Percentiles rank a stretch among this genome's conserved stretches.
Conservation (phyloP, 2,888 invertebrate genomes). For the Mylabris sibirica region DNA sequence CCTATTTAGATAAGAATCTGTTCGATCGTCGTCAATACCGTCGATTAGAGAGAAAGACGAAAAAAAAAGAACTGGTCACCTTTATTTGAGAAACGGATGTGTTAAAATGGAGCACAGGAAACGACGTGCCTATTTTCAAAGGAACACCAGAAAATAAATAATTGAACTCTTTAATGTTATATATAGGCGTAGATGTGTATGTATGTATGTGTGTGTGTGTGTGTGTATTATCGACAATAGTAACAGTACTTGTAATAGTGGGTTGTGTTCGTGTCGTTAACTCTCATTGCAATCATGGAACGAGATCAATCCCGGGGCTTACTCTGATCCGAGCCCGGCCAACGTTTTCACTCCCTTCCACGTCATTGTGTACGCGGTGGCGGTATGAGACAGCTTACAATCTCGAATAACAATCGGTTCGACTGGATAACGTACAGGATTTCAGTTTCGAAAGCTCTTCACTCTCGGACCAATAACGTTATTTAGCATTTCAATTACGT, state of each 20-base stretch:
- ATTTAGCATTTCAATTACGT: slow-evolving; percentile 35
- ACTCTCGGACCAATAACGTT: slow-evolving; percentile 24
- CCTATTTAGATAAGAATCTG: neutral
- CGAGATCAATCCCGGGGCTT: slow-evolving; percentile 42
- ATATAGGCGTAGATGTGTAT: neutral
- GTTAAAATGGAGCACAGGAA: neutral
- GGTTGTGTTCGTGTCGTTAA: slow-evolving; percentile 38
- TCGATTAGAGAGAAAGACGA: too few species aligned
- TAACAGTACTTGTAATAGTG: slow-evolving; percentile 1
- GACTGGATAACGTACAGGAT: slow-evolving; percentile 34
- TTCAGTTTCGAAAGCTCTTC: slow-evolving; percentile 31
- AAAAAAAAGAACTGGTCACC: neutral
- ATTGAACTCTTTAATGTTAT: neutral
- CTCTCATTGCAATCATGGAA: slow-evolving; percentile 41
- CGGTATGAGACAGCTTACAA: slow-evolving; percentile 32
- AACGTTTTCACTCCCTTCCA: slow-evolving; percentile 37
- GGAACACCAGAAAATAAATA: neutral
- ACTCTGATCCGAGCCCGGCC: slow-evolving; percentile 36
- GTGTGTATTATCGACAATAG: slow-evolving; percentile 7
- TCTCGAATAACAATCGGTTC: slow-evolving; percentile 36
- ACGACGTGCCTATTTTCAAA: neutral
- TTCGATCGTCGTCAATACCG: neutral
- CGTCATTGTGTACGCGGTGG: slow-evolving; percentile 37
- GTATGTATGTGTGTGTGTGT: neutral
- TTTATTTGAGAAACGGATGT: neutral